Base-by-base conservation (phyloP, 2,888 invertebrate genomes). In the Drosophila gaucha region DNA sequence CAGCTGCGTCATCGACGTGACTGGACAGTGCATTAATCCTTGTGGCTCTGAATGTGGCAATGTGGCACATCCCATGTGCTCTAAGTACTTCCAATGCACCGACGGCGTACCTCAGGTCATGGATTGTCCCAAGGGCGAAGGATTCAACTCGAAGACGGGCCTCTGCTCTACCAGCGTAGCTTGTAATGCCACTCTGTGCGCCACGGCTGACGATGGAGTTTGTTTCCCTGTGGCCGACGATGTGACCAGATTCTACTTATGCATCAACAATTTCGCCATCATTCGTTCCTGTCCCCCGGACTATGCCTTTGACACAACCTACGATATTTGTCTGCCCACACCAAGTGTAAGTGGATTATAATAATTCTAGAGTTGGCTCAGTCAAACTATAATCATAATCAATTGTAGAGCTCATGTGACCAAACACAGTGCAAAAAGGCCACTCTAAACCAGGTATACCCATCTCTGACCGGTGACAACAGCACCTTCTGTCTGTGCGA, bases 1-100 rank as follows among this genome's bases (percentile, higher is more conserved):
- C 4, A 56, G 59, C 0, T 82, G 82, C 31, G 36, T 16, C 5
- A 63, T 82, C 8, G 90, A 90, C 65, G 49, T 88, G 1, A 68
- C 74, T 6, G 91, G 84, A 6, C 50, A 50, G 2, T 91, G 91
- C 51, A 77, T 87, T 2, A 89, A 90, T 72, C 90, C 90, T 0
- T 90, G 90, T 54, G 73, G 55, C 36, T 72, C 78, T 16, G 30
- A 43, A 6, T 60, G 26, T 0, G 82, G 82, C 4, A 76, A 66
- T 16, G 62, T 86, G 10, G 75, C 89, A 0, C 82, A 90, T 74
- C 89, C 90, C 2, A 78, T 86, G n/a, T 90, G 90, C 46, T 71
- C 73, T 9, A 73, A 90, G 18, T 90, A 84, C 69, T 91, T 74
- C 30, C 69, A 82, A 10, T 90, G 90, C 44, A 75, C 77, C 12